These are phyloP conservation scores for Marronus borbonicus DNA, from an alignment of 2,888 invertebrate species.

Conservation along the genomic window DNA sequence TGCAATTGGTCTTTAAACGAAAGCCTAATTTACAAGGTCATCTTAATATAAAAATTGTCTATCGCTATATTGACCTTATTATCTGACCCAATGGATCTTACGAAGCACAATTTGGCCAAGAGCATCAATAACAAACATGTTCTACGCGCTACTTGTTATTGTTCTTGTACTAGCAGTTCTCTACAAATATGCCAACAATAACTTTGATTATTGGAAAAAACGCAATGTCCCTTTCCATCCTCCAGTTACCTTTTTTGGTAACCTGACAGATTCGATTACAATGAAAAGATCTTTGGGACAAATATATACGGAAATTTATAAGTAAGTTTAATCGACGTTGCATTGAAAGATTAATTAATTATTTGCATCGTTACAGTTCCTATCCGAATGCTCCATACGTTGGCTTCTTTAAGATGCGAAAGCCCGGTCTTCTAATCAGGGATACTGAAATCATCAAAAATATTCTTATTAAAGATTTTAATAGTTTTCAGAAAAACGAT, in stretches of 20 bases:
- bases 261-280: slow-evolving; percentile 58
- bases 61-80: not conserved
- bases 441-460: slow-evolving; percentile 66
- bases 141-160: slow-evolving; percentile 54
- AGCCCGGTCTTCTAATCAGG: slow-evolving; percentile 64
- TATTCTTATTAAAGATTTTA: slow-evolving; percentile 65
- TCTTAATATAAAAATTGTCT: not conserved
- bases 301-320: slow-evolving; percentile 67
- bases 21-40: not conserved
- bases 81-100: not conserved
- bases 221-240: slow-evolving; percentile 66
- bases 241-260: slow-evolving; percentile 66
- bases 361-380: slow-evolving; percentile 44
- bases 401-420: slow-evolving; percentile 64
- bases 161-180: slow-evolving; percentile 34
- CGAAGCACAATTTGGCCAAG: not conserved
- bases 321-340: slow-evolving; percentile 59
- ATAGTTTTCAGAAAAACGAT: slow-evolving; percentile 67
- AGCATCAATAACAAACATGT: slow-evolving; percentile 1
- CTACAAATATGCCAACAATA: slow-evolving; percentile 45
- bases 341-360: not conserved
- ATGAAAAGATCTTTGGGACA: slow-evolving; percentile 63
- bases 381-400: slow-evolving; percentile 61
- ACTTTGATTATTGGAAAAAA: slow-evolving; percentile 64
- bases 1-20: not conserved